Conservation (phyloP, 2,113 vertebrate species). For the Cacatua alba region DNA sequence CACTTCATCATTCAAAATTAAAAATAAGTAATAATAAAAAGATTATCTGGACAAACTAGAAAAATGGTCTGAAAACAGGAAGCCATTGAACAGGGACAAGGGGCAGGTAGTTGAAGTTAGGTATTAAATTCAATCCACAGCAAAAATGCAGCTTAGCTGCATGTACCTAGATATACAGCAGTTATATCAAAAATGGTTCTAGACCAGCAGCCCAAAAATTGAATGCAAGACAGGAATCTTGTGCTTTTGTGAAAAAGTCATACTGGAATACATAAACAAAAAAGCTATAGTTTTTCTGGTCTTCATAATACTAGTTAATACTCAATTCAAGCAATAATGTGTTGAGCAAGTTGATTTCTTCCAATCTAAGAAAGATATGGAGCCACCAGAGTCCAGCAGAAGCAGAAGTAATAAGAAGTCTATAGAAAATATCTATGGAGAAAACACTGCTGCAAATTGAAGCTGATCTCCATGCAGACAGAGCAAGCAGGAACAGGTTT, state of each 20-base stretch:
- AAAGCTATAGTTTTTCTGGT: neutral
- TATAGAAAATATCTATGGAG: neutral
- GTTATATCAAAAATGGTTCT: neutral
- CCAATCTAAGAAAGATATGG: neutral
- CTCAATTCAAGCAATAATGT: neutral
- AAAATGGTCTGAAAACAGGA: neutral
- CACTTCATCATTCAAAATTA: neutral
- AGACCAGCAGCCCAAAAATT: neutral
- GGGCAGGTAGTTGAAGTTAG: neutral
- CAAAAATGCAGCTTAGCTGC: neutral
- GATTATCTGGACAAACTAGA: neutral
- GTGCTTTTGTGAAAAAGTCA: neutral
- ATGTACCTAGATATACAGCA: neutral
- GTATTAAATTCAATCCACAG: neutral
- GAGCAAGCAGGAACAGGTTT: neutral
- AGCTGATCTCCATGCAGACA: neutral
- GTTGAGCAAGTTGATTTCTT: neutral
- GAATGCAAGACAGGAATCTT: neutral
- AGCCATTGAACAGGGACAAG: neutral
- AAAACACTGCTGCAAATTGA: neutral
- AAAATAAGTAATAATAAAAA: neutral
- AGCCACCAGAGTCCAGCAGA: neutral
- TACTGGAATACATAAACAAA: neutral
- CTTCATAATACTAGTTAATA: neutral
- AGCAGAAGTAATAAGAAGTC: neutral